These are phyloP conservation scores for Lerista edwardsae DNA, from an alignment of 2,797 vertebrate genomes.

Conservation along the genomic window DNA sequence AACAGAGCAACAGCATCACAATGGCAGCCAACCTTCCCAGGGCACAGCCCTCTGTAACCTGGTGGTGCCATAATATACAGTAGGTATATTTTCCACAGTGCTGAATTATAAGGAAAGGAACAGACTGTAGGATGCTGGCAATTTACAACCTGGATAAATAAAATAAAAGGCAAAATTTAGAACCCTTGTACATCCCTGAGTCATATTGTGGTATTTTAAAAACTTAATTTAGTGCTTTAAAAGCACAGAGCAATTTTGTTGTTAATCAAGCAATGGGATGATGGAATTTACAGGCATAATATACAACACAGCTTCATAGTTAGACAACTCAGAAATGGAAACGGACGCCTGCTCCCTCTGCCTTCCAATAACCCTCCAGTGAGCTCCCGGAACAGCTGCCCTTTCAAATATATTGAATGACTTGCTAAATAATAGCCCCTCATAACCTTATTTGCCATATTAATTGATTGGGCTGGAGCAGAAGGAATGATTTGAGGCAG, in stretches of 20 bases:
- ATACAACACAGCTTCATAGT: not conserved
- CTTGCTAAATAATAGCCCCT: not conserved
- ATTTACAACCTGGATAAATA: not conserved
- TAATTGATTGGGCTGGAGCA: not conserved
- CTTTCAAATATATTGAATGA: not conserved
- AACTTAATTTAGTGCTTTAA: constrained; percentile 14
- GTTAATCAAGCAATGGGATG: constrained; percentile 1
- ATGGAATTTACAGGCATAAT: not conserved
- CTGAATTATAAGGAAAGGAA: not conserved
- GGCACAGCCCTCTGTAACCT: not conserved
- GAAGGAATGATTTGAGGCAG: constrained; percentile 1
- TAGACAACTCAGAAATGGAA: not conserved
- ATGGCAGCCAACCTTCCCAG: not conserved
- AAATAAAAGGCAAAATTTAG: not conserved
- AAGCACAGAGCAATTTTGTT: not conserved
- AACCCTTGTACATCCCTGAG: not conserved
- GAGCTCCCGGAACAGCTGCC: not conserved
- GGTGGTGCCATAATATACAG: not conserved
- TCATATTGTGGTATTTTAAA: not conserved
- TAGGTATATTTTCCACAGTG: not conserved
- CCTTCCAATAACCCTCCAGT: not conserved
- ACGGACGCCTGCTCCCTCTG: not conserved
- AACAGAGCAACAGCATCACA: not conserved
- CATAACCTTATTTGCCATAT: not conserved
- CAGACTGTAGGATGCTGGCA: not conserved